Base-by-base conservation (phyloP, 2,888 invertebrate species). In the Chloroclysta siterata region DNA sequence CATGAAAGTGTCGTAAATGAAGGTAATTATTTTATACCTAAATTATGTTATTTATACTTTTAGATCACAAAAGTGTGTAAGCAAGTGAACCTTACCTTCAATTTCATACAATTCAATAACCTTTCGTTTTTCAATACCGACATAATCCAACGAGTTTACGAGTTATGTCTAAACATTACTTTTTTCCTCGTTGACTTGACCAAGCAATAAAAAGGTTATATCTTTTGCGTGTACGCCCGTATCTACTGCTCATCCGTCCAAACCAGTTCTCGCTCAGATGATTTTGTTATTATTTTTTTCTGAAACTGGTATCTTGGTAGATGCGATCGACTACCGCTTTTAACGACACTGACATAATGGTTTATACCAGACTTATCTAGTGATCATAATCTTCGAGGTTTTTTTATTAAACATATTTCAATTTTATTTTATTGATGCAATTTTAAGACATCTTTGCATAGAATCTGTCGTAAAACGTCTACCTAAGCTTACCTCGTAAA, bases 221-320 rank as follows among this genome's bases (percentile, higher is more conserved):
- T 77, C 78, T 81, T 84, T 80, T 72, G 78, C 80, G 74, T 83
- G 81, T 85, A 80, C 80, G 80, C 79, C 83, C 76, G 69, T 74
- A 74, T 75, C 67, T 62, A 59, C 78, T 77, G 75, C 81, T 82
- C 86, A 84, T 85, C 84, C 84, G 79, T 72, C 71, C 68, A 67
- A 91, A 91, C 92, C 89, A 74, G 92, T 92, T 90, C 81, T 82
- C 69, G 76, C 69, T 72, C 87, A 87, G 85, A 89, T 89, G 84
- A 90, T 87, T 85, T 87, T 89, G 85, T 89, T 89, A 84, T 89
- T 89, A 86, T 88, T 87, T 88, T 39, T 88, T 89, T 88, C 72
- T 73, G 73, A 61, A 75, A 72, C 72, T 75, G 75, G 73, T 77
- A 77, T 77, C 80, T 75, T 70, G 66, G 71, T 55, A 74, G 76